Evolutionary conservation across 2,888 invertebrate species (phyloP).

Genomic region (Sthenelais limicola): DNA sequence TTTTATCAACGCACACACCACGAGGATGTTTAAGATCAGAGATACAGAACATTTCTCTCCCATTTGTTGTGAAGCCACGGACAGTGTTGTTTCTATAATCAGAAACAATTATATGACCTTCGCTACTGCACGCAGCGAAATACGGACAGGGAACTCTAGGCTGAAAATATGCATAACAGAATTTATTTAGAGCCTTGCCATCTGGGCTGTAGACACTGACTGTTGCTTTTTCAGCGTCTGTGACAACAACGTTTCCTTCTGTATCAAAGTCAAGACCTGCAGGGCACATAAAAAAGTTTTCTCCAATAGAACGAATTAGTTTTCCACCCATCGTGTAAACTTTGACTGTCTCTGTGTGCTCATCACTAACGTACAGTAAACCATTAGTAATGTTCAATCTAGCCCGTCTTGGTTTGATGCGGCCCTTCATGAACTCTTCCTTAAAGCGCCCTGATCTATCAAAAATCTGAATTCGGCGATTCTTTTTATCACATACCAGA

Average conservation of each 20-base stretch:
- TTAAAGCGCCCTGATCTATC: slow-evolving; percentile 42
- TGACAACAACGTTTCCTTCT: slow-evolving; percentile 47
- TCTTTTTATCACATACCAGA: slow-evolving; percentile 51
- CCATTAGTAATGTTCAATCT: slow-evolving; percentile 42
- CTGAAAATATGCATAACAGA: slow-evolving; percentile 32
- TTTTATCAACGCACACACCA: slow-evolving; percentile 47
- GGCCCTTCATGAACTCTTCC: slow-evolving; percentile 2
- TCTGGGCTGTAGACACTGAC: slow-evolving; percentile 39
- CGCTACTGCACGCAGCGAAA: slow-evolving; percentile 43
- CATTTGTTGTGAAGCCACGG: slow-evolving; percentile 45
- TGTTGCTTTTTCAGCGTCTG: slow-evolving; percentile 47
- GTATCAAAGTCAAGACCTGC: slow-evolving; percentile 46
- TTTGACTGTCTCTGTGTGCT: slow-evolving; percentile 45
- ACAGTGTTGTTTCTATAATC: slow-evolving; percentile 50
- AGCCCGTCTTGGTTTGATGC: slow-evolving; percentile 47
- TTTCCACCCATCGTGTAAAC: slow-evolving; percentile 43
- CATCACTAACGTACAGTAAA: slow-evolving; percentile 49
- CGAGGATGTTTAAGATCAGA: slow-evolving; percentile 43
- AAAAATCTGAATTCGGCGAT: slow-evolving; percentile 49
- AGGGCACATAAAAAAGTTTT: slow-evolving; percentile 45
- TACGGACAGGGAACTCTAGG: slow-evolving; percentile 47
- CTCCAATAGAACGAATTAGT: slow-evolving; percentile 42
- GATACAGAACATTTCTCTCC: slow-evolving; percentile 43
- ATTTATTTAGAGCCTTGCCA: slow-evolving; percentile 41
- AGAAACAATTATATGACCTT: slow-evolving; percentile 48